These are phyloP conservation scores for Sipha flava DNA, from an alignment of 1,140 invertebrate genomes.

Conservation along the genomic window DNA sequence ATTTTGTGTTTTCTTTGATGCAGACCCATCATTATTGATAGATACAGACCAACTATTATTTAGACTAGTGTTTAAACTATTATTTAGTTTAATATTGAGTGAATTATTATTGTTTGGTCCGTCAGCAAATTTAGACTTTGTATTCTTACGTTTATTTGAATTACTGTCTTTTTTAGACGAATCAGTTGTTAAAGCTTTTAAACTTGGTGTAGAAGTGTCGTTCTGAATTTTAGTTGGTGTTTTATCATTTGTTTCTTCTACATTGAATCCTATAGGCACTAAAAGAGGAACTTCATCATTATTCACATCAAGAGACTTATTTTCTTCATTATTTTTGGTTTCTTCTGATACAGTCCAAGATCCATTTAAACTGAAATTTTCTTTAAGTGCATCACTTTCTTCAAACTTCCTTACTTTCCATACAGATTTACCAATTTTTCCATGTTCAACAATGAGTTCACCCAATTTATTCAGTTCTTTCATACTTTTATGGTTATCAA, in stretches of 20 bases:
- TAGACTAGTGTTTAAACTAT: neutral
- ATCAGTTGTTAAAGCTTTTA: neutral
- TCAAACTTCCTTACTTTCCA: constrained; percentile 25
- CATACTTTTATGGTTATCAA: neutral
- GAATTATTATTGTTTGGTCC: neutral
- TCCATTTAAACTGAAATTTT: constrained; percentile 7
- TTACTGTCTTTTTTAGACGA: neutral
- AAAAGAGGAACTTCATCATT: neutral
- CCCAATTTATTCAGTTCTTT: constrained; percentile 11
- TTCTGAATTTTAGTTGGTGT: neutral
- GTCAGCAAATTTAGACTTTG: neutral
- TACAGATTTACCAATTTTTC: constrained; percentile 27
- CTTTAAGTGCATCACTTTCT: neutral
- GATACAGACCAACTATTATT: neutral
- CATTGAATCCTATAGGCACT: constrained; percentile 1
- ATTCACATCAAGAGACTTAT: neutral
- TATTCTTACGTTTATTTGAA: neutral
- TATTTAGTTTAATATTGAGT: neutral
- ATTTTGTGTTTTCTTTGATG: neutral
- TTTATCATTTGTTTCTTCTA: neutral
- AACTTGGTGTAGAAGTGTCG: neutral
- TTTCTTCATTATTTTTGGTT: neutral
- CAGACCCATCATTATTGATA: neutral
- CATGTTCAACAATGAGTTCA: constrained; percentile 21
- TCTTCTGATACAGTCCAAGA: constrained; percentile 25